Conservation (phyloP, 2,888 invertebrate species). For the Cephonodes hylas region DNA sequence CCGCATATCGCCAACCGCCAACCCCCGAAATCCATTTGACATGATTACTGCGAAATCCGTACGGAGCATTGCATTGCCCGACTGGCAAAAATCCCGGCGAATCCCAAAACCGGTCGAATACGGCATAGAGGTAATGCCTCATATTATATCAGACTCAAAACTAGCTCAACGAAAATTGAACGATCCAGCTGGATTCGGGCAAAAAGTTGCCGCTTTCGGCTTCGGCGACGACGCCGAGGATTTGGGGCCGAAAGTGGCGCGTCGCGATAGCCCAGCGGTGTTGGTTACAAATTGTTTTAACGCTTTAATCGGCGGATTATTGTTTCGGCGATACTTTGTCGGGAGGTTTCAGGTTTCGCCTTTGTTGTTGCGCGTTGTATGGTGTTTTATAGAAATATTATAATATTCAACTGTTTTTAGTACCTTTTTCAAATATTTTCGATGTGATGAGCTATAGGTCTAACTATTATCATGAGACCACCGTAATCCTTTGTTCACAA, state of each 20-base stretch:
- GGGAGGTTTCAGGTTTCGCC: not conserved
- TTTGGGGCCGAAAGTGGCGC: not conserved
- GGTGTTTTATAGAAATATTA: too few species aligned
- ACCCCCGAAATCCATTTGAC: not conserved
- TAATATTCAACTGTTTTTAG: too few species aligned
- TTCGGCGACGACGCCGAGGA: not conserved
- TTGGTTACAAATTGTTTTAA: not conserved
- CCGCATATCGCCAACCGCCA: not conserved
- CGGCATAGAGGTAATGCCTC: constrained; percentile 4
- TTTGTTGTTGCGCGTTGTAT: not conserved
- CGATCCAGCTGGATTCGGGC: constrained; percentile 13
- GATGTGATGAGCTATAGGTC: too few species aligned
- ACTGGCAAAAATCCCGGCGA: constrained; percentile 1
- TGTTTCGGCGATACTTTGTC: not conserved
- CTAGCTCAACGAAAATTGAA: constrained; percentile 15
- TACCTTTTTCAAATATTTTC: too few species aligned
- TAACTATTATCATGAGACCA: too few species aligned
- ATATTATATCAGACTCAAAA: constrained; percentile 14
- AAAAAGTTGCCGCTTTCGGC: constrained; percentile 2
- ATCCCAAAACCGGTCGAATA: not conserved
- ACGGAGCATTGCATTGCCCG: not conserved
- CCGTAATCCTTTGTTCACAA: too few species aligned
- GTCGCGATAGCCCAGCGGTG: not conserved
- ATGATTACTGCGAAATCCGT: not conserved
- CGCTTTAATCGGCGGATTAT: not conserved